A percentile compares a stretch with the other conserved stretches of the same genome.
These are phyloP conservation scores for Silurus lanzhouensis DNA, from an alignment of 2,797 vertebrate genomes.

Conservation along the genomic window DNA sequence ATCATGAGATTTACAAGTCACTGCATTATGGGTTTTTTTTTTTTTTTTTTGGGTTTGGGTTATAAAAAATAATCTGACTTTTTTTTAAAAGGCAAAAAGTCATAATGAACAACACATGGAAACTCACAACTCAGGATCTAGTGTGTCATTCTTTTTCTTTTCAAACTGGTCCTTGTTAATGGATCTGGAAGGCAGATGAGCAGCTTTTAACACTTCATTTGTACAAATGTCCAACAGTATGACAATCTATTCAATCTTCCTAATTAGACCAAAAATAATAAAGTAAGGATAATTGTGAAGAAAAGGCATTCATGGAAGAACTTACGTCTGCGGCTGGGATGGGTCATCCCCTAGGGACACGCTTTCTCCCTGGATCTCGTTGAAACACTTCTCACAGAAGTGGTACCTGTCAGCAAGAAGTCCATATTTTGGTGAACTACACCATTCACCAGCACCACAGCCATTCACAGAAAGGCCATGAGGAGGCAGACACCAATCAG, in stretches of 20 bases:
- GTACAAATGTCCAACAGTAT: not conserved
- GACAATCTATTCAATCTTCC: not conserved
- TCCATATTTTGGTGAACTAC: slow-evolving; percentile 99
- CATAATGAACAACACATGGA: not conserved
- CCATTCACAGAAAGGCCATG: slow-evolving; percentile 88
- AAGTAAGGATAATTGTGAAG: not conserved
- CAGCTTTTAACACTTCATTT: not conserved
- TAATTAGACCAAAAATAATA: no score
- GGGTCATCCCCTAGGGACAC: slow-evolving; percentile 98
- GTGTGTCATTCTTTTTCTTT: slow-evolving; percentile 97
- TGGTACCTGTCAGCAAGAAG: slow-evolving; percentile 99
- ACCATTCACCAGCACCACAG: slow-evolving; percentile 88
- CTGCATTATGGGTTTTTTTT: no score
- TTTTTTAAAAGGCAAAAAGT: no score
- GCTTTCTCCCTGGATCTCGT: slow-evolving; percentile 99
- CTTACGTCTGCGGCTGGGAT: slow-evolving; percentile 98
- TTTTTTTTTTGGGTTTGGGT: no score
- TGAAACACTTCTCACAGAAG: slow-evolving; percentile 99
- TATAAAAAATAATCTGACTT: no score
- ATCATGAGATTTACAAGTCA: no score
- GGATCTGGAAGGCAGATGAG: slow-evolving; percentile 73
- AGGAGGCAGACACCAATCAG: slow-evolving; percentile 80
- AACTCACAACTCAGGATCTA: slow-evolving; percentile 96
- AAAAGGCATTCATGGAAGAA: not conserved
- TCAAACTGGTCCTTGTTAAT: slow-evolving; percentile 99